These are phyloP conservation scores for Bellardia bayeri DNA, from an alignment of 2,888 invertebrate species.

Conservation along the genomic window DNA sequence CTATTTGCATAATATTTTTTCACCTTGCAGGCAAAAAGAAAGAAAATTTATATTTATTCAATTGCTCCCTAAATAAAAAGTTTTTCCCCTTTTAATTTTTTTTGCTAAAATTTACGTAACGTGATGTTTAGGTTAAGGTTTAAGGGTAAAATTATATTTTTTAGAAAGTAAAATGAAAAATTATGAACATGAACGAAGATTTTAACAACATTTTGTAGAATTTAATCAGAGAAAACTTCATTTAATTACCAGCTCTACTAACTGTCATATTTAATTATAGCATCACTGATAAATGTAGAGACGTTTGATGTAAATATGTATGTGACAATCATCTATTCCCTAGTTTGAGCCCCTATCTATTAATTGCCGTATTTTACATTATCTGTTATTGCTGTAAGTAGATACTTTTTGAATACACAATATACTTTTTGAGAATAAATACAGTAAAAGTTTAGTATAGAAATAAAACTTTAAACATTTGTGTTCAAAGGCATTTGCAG, in stretches of 20 bases:
- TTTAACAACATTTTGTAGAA: slow-evolving; percentile 6
- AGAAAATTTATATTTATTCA: neutral
- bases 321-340: slow-evolving; percentile 4
- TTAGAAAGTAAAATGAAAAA: neutral
- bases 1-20: neutral
- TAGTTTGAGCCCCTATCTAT: neutral
- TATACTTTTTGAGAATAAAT: too few species aligned
- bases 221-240: slow-evolving; percentile 5
- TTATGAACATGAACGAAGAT: neutral
- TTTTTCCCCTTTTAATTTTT: neutral
- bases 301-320: slow-evolving; percentile 5
- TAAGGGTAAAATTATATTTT: neutral
- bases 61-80: slow-evolving; percentile 1
- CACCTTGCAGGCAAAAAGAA: neutral
- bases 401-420: too few species aligned
- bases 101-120: neutral
- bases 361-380: neutral
- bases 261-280: slow-evolving; percentile 32
- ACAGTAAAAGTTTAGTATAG: too few species aligned
- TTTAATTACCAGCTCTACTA: slow-evolving; percentile 8
- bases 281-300: neutral
- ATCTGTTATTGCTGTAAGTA: neutral
- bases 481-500: too few species aligned
- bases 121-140: neutral
- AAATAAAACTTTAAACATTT: too few species aligned